Evolutionary conservation across 2,113 vertebrate genomes (phyloP).

Genomic region (Argyrosomus japonicus): DNA sequence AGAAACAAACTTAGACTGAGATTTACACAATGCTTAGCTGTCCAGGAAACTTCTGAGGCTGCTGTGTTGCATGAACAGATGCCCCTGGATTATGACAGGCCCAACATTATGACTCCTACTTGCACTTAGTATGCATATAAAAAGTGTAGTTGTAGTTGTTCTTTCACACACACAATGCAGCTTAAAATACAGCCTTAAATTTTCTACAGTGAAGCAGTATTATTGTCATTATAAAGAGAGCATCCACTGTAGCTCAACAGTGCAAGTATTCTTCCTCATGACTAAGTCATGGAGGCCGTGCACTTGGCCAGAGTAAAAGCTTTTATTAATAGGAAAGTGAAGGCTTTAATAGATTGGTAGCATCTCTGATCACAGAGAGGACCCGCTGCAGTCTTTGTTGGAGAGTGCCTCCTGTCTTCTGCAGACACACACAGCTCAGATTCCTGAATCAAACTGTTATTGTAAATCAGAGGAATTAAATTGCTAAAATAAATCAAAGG

Average conservation of each 20-base stretch:
- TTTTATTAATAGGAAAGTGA: conserved; percentile 45
- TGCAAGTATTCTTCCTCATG: conserved; percentile 16
- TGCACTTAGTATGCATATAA: conserved; percentile 2
- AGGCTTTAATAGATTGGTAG: conserved; percentile 44
- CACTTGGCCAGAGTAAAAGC: conserved; percentile 30
- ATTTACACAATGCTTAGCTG: conserved; percentile 34
- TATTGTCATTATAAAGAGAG: conserved; percentile 3
- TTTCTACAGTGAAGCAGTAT: not conserved
- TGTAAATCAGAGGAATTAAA: not conserved
- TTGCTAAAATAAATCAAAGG: not conserved
- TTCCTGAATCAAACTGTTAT: not conserved
- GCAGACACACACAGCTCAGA: conserved; percentile 8
- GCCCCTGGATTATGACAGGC: conserved; percentile 30
- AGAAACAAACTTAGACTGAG: conserved; percentile 28
- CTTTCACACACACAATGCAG: not conserved
- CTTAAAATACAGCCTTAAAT: conserved; percentile 1
- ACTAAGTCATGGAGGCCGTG: conserved; percentile 46
- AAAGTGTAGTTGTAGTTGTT: not conserved
- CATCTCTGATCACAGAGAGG: conserved; percentile 32
- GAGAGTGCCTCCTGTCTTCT: conserved; percentile 27
- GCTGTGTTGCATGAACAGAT: conserved; percentile 41
- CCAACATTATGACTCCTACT: conserved; percentile 12
- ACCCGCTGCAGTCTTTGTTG: not conserved
- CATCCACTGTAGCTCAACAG: conserved; percentile 7
- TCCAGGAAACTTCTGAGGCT: conserved; percentile 22